Evolutionary conservation across 2,113 vertebrate species (phyloP).

Genomic region (Alligator mississippiensis): DNA sequence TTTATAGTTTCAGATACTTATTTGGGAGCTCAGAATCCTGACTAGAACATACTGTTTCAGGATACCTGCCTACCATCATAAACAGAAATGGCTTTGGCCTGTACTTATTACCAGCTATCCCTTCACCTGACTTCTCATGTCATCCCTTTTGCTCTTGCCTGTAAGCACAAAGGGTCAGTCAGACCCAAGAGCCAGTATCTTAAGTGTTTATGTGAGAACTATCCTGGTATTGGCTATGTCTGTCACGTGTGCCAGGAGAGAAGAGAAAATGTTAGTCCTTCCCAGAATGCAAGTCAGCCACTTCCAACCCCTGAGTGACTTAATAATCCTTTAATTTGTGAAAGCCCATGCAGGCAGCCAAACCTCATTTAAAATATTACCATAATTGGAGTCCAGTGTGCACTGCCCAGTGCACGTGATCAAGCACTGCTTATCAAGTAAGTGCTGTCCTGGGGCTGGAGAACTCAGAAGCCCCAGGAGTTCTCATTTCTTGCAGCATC

Average conservation of each 20-base stretch:
- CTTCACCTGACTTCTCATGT: not conserved
- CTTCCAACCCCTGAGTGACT: slow-evolving; percentile 34
- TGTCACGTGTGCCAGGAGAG: not conserved
- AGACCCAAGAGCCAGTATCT: not conserved
- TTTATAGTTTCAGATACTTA: not conserved
- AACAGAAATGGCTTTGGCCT: not conserved
- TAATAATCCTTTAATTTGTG: slow-evolving; percentile 63
- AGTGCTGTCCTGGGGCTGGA: accelerated
- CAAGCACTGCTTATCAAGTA: not conserved
- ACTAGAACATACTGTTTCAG: not conserved
- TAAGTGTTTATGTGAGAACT: not conserved
- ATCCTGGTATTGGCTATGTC: too few species aligned
- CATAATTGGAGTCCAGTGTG: not conserved
- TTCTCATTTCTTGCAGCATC: not conserved
- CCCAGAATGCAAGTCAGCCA: slow-evolving; percentile 27
- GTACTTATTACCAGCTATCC: not conserved
- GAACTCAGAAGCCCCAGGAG: not conserved
- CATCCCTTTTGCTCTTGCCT: not conserved
- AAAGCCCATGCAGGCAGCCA: slow-evolving; percentile 36
- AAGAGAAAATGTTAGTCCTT: too few species aligned
- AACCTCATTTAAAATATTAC: not conserved
- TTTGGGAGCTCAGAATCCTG: not conserved
- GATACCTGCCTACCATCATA: too few species aligned
- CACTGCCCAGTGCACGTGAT: not conserved
- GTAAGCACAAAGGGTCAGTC: not conserved